A percentile compares a stretch with the other conserved stretches of the same genome.
phyloP scores from a whole-genome alignment of 1,140 invertebrate genomes.

The Bombus confusus region DNA sequence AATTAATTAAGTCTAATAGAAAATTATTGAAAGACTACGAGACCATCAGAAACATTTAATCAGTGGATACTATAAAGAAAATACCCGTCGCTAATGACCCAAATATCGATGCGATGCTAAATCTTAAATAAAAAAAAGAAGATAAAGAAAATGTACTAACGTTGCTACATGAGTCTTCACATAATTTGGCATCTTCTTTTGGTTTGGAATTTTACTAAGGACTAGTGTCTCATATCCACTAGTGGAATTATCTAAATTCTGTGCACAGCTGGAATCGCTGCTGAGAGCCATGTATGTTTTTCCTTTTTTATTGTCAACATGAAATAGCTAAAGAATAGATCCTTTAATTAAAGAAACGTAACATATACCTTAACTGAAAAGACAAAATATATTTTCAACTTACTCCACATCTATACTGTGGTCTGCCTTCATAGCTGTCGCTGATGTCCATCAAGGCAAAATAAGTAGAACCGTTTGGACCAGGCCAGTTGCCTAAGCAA shows the following conservation, averaged over 20 bases:
- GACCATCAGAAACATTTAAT: neutral
- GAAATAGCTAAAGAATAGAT: conserved; percentile 83
- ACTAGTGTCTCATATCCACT: conserved; percentile 85
- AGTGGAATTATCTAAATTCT: conserved; percentile 84
- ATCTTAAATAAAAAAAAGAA: neutral
- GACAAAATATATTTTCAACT: conserved; percentile 71
- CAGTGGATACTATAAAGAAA: neutral
- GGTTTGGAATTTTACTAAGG: conserved; percentile 80
- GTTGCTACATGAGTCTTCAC: conserved; percentile 77
- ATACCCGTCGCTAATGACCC: no score
- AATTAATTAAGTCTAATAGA: neutral
- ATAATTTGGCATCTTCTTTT: conserved; percentile 78
- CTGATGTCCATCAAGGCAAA: conserved; percentile 85
- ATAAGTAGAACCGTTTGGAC: conserved; percentile 84
- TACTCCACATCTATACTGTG: conserved; percentile 88
- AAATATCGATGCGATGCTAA: no score
- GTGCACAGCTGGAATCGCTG: conserved; percentile 87
- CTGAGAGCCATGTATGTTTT: conserved; percentile 86
- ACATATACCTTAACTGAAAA: conserved; percentile 13
- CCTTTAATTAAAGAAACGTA: conserved; percentile 5
- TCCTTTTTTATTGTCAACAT: conserved; percentile 83
- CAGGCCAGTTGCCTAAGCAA: conserved; percentile 87
- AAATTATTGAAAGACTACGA: neutral
- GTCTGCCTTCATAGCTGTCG: conserved; percentile 78
- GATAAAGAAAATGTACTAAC: conserved; percentile 69